phyloP scores from a whole-genome alignment of 2,888 invertebrate genomes.

The Macropis europaea region DNA sequence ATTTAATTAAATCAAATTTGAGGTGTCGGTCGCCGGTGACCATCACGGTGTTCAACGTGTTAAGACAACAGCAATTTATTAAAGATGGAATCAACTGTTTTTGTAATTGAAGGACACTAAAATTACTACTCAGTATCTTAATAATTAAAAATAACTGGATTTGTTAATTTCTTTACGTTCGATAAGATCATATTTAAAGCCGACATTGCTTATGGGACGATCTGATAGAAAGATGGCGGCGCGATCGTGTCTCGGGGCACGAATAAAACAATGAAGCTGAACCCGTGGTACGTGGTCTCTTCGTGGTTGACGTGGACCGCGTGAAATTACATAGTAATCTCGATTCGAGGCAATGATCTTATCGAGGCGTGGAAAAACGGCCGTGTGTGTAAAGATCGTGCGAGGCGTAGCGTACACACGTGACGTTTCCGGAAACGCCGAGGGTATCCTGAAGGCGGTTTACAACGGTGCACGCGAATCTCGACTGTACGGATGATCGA shows the following conservation, averaged over 20 bases:
- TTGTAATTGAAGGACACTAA: too few species aligned
- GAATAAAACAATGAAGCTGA: slow-evolving; percentile 52
- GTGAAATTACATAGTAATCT: slow-evolving; percentile 63
- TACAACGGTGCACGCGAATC: slow-evolving; percentile 10
- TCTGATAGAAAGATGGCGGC: slow-evolving; percentile 29
- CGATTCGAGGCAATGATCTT: slow-evolving; percentile 61
- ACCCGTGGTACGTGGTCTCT: slow-evolving; percentile 3
- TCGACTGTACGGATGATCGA: slow-evolving; percentile 45
- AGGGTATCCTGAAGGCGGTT: slow-evolving; percentile 19
- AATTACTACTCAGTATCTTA: too few species aligned
- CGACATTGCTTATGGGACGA: too few species aligned
- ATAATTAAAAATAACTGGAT: too few species aligned
- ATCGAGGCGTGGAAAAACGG: slow-evolving; percentile 54
- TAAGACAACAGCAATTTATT: too few species aligned
- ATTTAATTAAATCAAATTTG: too few species aligned
- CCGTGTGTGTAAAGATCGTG: slow-evolving; percentile 46
- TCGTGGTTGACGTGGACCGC: slow-evolving; percentile 44
- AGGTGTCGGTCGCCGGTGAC: too few species aligned
- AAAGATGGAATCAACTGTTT: too few species aligned
- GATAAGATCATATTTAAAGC: too few species aligned
- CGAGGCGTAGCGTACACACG: slow-evolving; percentile 26
- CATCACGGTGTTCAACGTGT: too few species aligned
- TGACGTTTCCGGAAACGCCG: slow-evolving; percentile 46
- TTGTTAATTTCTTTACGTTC: too few species aligned
- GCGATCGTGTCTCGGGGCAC: slow-evolving; percentile 8